These are phyloP conservation scores for Hylia prasina DNA, from an alignment of 2,113 vertebrate genomes.

Conservation along the genomic window DNA sequence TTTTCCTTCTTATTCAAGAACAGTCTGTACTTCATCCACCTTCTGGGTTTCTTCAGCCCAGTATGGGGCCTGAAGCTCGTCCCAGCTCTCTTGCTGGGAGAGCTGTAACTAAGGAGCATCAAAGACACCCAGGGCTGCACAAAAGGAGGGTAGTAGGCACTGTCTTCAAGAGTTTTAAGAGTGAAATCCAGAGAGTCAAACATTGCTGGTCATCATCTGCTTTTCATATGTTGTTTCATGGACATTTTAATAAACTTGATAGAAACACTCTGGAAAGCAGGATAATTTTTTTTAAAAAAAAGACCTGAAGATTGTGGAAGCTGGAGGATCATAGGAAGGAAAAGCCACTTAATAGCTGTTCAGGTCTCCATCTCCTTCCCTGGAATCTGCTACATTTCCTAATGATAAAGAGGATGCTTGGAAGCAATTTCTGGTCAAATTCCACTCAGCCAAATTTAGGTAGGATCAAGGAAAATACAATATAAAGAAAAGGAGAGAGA, in stretches of 20 bases:
- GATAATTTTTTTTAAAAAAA: neutral
- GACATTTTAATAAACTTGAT: neutral
- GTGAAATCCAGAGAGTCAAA: neutral
- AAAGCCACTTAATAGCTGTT: neutral
- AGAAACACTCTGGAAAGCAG: neutral
- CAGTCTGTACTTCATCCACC: neutral
- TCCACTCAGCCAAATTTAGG: neutral
- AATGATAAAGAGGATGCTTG: neutral
- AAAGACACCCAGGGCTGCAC: neutral
- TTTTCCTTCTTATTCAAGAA: neutral
- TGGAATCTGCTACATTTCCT: neutral
- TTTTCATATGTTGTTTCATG: neutral
- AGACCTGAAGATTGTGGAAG: neutral
- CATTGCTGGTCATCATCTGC: neutral
- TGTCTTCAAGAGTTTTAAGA: neutral
- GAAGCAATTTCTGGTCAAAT: neutral
- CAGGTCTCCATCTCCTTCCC: rapidly evolving
- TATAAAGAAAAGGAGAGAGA: neutral
- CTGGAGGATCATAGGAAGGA: neutral
- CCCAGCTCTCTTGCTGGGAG: neutral
- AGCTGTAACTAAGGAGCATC: neutral
- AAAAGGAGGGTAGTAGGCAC: neutral
- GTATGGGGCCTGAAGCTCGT: neutral
- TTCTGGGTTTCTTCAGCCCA: neutral
- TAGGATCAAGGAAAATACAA: neutral